Percentiles rank a stretch among this genome's conserved stretches.
Conservation (phyloP, 1,140 invertebrate genomes). For the Drosophila saltans region DNA sequence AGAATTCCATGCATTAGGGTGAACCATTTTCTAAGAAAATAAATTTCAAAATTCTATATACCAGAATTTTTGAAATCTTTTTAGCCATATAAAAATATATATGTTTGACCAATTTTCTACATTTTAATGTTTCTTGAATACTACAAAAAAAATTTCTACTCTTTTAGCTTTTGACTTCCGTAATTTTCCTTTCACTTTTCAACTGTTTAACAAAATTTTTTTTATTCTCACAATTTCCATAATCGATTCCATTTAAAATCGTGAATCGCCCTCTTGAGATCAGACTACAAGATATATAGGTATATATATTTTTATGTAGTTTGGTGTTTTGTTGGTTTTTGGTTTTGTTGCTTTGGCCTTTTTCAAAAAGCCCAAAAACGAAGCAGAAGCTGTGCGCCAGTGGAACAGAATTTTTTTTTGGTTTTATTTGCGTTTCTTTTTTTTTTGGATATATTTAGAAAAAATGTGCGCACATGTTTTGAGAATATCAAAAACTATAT, state of each 20-base stretch:
- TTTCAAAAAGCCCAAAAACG: conserved; percentile 9
- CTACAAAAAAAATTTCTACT: too few relatives aligned
- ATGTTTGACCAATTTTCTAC: too few relatives aligned
- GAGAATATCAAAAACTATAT: conserved; percentile 66
- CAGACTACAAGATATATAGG: background rate
- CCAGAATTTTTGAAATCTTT: too few relatives aligned
- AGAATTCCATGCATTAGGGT: conserved; percentile 13
- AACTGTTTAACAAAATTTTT: background rate
- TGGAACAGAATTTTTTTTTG: conserved; percentile 29
- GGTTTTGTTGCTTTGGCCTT: conserved; percentile 6
- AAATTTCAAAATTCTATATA: background rate
- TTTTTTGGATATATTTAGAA: conserved; percentile 67
- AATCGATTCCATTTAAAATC: conserved; percentile 1
- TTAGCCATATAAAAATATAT: too few relatives aligned
- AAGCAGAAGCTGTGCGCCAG: conserved; percentile 30
- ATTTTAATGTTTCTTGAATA: too few relatives aligned
- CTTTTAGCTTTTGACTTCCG: background rate
- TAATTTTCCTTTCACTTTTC: background rate
- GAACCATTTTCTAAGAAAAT: background rate
- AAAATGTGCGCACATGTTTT: conserved; percentile 70
- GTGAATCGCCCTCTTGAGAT: conserved; percentile 5
- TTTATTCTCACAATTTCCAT: background rate
- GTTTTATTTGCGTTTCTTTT: conserved; percentile 12
- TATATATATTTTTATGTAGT: background rate
- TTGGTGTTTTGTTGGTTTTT: conserved; percentile 1